These are phyloP conservation scores for Lepidurus arcticus DNA, from an alignment of 1,140 invertebrate species.

Conservation along the genomic window DNA sequence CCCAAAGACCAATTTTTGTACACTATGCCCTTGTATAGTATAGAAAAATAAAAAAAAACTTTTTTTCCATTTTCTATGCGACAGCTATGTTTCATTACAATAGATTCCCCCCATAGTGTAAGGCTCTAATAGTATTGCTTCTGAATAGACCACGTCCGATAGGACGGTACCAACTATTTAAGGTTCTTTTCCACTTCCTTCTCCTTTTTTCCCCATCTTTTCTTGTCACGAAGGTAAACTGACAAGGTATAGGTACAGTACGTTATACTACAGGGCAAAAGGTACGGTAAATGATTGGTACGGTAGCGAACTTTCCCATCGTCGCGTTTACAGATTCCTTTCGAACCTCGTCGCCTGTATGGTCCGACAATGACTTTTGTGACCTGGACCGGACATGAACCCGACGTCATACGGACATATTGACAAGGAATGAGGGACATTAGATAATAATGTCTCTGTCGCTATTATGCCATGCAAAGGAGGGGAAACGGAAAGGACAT, in stretches of 20 bases:
- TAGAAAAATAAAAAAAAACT: not conserved
- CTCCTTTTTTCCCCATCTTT: not conserved
- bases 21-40: not conserved
- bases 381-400: not conserved
- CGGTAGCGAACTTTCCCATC: not conserved
- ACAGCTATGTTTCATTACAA: not conserved
- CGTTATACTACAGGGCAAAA: not conserved
- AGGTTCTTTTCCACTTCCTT: not conserved
- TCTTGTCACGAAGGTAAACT: no score
- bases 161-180: not conserved
- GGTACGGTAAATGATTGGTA: not conserved
- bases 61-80: not conserved
- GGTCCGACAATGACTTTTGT: not conserved
- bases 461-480: not conserved
- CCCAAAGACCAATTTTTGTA: not conserved
- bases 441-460: not conserved
- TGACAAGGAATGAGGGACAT: not conserved
- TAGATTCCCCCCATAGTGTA: constrained; percentile 5
- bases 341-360: no score
- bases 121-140: constrained; percentile 11
- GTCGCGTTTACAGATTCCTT: no score
- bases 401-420: constrained; percentile 1
- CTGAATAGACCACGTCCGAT: not conserved
- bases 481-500: not conserved
- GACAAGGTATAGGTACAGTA: no score